phyloP scores from a whole-genome alignment of 2,113 vertebrate species.

The Lophius piscatorius region DNA sequence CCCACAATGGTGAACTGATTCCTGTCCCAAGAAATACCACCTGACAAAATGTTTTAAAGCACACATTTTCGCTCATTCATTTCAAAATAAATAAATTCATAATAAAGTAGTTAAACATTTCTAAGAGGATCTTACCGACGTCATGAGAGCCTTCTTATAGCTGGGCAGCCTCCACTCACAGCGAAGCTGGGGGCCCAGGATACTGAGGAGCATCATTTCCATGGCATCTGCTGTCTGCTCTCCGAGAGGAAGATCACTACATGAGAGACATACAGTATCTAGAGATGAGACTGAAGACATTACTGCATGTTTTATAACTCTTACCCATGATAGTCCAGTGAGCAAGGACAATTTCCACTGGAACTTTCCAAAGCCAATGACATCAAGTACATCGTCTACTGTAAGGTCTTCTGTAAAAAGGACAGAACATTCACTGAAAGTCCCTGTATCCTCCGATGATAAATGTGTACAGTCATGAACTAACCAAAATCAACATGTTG shows the following conservation, averaged over 20 bases:
- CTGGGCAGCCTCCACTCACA: conserved; percentile 5
- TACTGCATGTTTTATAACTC: background rate
- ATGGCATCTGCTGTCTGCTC: background rate
- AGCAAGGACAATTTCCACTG: background rate
- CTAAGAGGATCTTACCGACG: background rate
- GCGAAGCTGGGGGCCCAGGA: background rate
- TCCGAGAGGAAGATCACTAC: background rate
- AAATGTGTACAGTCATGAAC: too few species aligned
- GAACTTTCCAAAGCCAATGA: conserved; percentile 5
- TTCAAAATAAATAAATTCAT: too few species aligned
- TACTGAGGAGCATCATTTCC: background rate
- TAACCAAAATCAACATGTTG: too few species aligned
- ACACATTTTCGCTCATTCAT: too few species aligned
- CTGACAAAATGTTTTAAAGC: background rate
- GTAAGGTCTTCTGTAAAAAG: background rate
- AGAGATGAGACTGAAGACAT: background rate
- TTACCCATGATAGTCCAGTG: background rate
- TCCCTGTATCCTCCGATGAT: too few species aligned
- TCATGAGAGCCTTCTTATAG: background rate
- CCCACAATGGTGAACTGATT: background rate
- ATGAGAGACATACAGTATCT: background rate
- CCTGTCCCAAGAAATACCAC: background rate
- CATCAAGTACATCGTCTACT: background rate
- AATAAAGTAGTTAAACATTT: background rate
- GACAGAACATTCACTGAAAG: too few species aligned